Percentiles rank a stretch among this genome's conserved stretches.
Conservation (phyloP, 2,797 vertebrate genomes). For the Rhynchotus rufescens region DNA sequence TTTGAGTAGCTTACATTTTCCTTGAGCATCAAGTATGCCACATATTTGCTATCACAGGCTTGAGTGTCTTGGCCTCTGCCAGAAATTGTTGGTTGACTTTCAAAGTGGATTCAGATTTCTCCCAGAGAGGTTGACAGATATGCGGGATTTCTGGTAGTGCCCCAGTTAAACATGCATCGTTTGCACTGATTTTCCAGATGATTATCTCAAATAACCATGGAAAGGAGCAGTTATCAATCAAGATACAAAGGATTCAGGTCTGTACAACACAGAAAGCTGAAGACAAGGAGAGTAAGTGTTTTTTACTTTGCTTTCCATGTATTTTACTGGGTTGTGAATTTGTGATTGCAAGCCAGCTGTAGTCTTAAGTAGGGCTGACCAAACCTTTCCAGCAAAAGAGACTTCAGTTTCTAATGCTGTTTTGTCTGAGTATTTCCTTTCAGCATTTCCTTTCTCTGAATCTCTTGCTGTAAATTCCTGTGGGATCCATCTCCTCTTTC, state of each 20-base stretch:
- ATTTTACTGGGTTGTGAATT: background rate
- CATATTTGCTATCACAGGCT: background rate
- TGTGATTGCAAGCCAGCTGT: background rate
- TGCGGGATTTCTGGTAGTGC: conserved; percentile 45
- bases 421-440: background rate
- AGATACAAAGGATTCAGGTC: background rate
- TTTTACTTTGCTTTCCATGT: conserved; percentile 22
- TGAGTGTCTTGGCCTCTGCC: background rate
- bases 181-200: conserved; percentile 73
- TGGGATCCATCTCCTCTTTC: background rate
- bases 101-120: conserved; percentile 50
- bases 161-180: conserved; percentile 64
- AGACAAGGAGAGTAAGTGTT: background rate
- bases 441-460: background rate
- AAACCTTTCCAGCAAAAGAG: background rate
- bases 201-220: conserved; percentile 67
- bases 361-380: background rate
- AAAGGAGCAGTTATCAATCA: conserved; percentile 64
- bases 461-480: background rate
- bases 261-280: background rate
- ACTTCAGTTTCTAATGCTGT: background rate
- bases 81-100: conserved; percentile 48
- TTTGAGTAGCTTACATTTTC: background rate
- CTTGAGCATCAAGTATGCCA: background rate
- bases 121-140: conserved; percentile 42